Percentiles rank a stretch among this genome's conserved stretches.
Conservation (phyloP, 2,797 vertebrate genomes). For the Myiotriccus ornatus region DNA sequence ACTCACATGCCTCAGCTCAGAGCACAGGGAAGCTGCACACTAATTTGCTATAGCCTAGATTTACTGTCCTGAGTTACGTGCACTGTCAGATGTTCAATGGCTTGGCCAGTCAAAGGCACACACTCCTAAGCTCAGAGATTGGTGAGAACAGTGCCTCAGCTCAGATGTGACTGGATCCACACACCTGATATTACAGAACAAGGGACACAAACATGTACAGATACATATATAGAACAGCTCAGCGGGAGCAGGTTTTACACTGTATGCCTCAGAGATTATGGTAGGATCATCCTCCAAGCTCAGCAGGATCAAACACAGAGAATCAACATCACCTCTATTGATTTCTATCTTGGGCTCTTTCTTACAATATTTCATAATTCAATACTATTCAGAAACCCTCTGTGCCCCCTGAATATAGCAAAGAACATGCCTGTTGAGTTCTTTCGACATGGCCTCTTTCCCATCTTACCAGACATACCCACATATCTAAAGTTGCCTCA, state of each 20-base stretch:
- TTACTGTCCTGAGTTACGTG: not conserved
- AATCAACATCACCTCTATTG: slow-evolving; percentile 54
- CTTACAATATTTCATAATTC: slow-evolving; percentile 52
- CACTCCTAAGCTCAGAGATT: not conserved
- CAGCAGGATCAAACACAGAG: slow-evolving; percentile 59
- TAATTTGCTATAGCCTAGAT: not conserved
- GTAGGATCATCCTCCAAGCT: slow-evolving; percentile 48
- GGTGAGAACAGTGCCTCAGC: not conserved
- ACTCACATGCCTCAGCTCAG: not conserved
- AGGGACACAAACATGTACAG: not conserved
- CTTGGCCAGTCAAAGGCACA: not conserved
- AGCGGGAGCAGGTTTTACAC: not conserved
- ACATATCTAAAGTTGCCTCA: not conserved
- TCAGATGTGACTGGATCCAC: not conserved
- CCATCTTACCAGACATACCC: not conserved
- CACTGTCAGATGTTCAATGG: not conserved
- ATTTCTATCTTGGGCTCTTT: slow-evolving; percentile 56
- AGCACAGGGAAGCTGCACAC: not conserved
- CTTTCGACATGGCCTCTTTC: not conserved
- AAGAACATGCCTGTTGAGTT: not conserved
- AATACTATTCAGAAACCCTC: slow-evolving; percentile 31
- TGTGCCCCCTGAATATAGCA: not conserved
- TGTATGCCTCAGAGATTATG: slow-evolving; percentile 35
- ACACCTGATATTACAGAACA: not conserved
- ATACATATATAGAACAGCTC: not conserved